Evolutionary conservation across 2,113 vertebrate genomes (phyloP).

Genomic region (Pangasianodon hypophthalmus): DNA sequence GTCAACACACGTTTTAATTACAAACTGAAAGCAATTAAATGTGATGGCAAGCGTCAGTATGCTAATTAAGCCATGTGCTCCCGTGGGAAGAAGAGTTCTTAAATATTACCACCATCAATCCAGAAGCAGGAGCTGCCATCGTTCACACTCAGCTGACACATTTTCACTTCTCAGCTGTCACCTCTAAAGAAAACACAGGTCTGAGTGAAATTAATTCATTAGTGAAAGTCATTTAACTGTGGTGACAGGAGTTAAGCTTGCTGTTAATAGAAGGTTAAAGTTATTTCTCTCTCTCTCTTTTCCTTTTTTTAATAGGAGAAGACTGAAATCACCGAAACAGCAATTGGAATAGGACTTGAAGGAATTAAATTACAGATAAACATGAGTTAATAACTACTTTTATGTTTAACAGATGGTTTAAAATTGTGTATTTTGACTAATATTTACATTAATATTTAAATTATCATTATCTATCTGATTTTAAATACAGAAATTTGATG

Average conservation of each 20-base stretch:
- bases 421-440: not conserved
- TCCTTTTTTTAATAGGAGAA: not conserved
- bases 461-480: not conserved
- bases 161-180: conserved; percentile 64
- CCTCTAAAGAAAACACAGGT: conserved; percentile 62
- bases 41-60: conserved; percentile 68
- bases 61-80: conserved; percentile 73
- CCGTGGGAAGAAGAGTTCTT: conserved; percentile 70
- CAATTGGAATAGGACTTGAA: not conserved
- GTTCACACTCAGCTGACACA: conserved; percentile 61
- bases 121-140: conserved; percentile 65
- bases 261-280: conserved; percentile 28
- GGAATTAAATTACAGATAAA: not conserved
- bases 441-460: not conserved
- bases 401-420: not conserved
- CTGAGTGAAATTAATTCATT: conserved; percentile 62
- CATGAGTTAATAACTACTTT: not conserved
- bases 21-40: conserved; percentile 79
- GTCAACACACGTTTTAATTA: conserved; percentile 80
- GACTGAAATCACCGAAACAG: not conserved
- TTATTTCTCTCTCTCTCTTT: conserved; percentile 17
- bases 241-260: conserved; percentile 33
- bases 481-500: not conserved
- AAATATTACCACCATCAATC: conserved; percentile 73
- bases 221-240: conserved; percentile 48